Conservation (phyloP, 1,140 invertebrate species). For the Drosophila burlai region DNA sequence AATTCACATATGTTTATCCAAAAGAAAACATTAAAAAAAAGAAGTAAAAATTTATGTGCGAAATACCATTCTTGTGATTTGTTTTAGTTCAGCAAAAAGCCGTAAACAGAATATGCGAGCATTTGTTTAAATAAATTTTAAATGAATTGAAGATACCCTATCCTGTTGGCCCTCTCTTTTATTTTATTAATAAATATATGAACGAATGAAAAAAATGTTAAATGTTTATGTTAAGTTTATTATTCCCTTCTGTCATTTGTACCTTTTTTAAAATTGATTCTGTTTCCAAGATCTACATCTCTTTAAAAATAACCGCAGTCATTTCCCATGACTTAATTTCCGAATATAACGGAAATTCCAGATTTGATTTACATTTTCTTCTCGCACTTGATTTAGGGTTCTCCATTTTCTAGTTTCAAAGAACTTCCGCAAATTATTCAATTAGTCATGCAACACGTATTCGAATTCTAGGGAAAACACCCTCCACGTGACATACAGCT, state of each 20-base stretch:
- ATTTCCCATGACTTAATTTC: not conserved
- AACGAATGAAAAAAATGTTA: too few species aligned
- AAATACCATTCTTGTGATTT: slow-evolving; percentile 47
- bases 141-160: not conserved
- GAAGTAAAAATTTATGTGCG: slow-evolving; percentile 28
- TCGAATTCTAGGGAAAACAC: slow-evolving; percentile 18
- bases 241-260: not conserved
- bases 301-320: too few species aligned
- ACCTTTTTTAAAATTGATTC: too few species aligned
- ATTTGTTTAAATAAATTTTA: not conserved
- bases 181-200: not conserved
- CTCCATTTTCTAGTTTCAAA: slow-evolving; percentile 19
- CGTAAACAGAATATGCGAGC: slow-evolving; percentile 16
- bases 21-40: slow-evolving; percentile 10
- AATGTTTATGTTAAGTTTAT: not conserved
- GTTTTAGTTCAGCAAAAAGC: not conserved
- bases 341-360: not conserved
- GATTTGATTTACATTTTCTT: not conserved
- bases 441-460: slow-evolving; percentile 43
- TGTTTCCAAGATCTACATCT: not conserved
- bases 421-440: slow-evolving; percentile 40
- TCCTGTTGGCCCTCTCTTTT: not conserved
- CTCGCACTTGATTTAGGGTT: not conserved
- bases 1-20: slow-evolving; percentile 4
- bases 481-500: slow-evolving; percentile 31